These are phyloP conservation scores for Gorsachius magnificus DNA, from an alignment of 2,797 vertebrate species.

Conservation along the genomic window DNA sequence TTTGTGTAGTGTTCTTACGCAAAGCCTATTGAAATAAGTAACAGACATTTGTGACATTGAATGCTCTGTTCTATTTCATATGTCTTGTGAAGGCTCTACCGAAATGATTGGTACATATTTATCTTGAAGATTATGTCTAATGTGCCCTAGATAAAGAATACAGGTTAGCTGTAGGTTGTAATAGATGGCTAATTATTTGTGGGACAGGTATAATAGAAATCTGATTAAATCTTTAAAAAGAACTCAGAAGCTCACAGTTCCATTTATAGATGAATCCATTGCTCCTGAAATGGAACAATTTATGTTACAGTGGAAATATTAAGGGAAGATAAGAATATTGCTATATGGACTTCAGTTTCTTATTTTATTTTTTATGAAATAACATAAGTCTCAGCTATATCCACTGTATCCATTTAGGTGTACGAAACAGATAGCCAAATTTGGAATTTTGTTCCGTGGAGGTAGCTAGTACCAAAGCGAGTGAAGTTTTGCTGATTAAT, in stretches of 20 bases:
- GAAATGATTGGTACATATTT: not conserved
- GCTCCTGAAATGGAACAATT: not conserved
- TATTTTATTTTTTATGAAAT: not conserved
- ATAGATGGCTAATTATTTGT: not conserved
- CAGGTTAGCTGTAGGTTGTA: not conserved
- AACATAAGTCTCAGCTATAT: not conserved
- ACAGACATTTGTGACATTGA: not conserved
- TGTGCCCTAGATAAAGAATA: not conserved
- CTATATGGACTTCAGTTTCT: not conserved
- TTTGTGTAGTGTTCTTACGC: not conserved
- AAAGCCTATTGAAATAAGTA: not conserved
- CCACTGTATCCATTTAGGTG: not conserved
- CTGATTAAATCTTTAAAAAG: not conserved
- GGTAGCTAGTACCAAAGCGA: not conserved
- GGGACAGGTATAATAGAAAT: not conserved
- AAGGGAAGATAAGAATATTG: not conserved
- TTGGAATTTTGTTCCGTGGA: fast-evolving
- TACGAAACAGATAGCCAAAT: not conserved
- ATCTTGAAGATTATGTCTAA: not conserved
- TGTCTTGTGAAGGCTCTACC: not conserved
- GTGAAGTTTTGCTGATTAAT: too few species aligned
- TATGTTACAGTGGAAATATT: not conserved
- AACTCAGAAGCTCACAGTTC: not conserved
- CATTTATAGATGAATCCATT: not conserved
- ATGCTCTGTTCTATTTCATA: not conserved